A percentile compares a stretch with the other conserved stretches of the same genome.
These are phyloP conservation scores for Zaprionus ornatus DNA, from an alignment of 1,140 invertebrate species.

Conservation along the genomic window DNA sequence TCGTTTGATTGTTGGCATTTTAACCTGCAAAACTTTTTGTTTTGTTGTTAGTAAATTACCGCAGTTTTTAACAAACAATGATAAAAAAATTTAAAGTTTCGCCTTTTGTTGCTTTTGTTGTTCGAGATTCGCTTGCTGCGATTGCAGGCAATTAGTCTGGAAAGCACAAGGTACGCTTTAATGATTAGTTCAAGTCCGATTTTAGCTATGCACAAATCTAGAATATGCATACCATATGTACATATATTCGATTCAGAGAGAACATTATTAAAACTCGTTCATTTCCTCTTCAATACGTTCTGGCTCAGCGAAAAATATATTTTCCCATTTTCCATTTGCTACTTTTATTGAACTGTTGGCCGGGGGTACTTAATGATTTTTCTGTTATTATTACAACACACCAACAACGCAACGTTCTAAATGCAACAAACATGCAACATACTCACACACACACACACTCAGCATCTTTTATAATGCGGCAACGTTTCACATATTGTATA, in stretches of 20 bases:
- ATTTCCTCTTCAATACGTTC: background rate
- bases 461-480: constrained; percentile 40
- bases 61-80: constrained; percentile 78
- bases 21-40: constrained; percentile 45
- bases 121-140: constrained; percentile 15
- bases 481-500: constrained; percentile 45
- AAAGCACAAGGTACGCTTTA: constrained; percentile 27
- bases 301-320: constrained; percentile 1
- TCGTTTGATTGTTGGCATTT: constrained; percentile 51
- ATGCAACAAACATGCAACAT: constrained; percentile 3
- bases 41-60: constrained; percentile 76
- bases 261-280: background rate
- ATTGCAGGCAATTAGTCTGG: constrained; percentile 72
- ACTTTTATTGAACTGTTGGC: constrained; percentile 35
- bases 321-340: constrained; percentile 13
- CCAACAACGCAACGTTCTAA: constrained; percentile 10
- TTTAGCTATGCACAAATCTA: background rate
- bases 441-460: background rate
- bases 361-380: constrained; percentile 41
- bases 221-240: background rate
- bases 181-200: constrained; percentile 10
- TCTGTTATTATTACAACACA: constrained; percentile 43
- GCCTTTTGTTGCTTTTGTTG: constrained; percentile 38
- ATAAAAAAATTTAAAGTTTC: constrained; percentile 76
- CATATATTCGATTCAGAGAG: background rate